Base-by-base conservation (phyloP, 2,888 invertebrate genomes). In the Orthonevra nobilis region DNA sequence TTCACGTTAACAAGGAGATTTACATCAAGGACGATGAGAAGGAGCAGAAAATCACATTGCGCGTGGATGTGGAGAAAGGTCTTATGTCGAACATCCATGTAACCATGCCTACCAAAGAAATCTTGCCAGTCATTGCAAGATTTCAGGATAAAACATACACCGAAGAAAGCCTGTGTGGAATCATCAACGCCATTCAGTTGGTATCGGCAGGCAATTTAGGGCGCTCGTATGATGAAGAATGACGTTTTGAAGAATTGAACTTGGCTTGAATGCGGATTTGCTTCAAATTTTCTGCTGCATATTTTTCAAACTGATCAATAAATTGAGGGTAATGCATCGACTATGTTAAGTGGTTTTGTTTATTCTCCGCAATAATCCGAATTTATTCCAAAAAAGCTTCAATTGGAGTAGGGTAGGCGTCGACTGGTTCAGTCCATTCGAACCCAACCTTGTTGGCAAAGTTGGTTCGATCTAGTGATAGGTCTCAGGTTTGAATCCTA, bases 1-100 rank as follows among this genome's bases (percentile, higher is more conserved):
- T 97, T 88, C 92, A 92, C 0, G 93, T 96, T 1, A 86, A 88
- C 68, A 89, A 89, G 54, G 87, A 88, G 14, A 70, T 89, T 6
- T 84, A 85, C 28, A 69, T 89, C 1, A 89, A 89, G 60, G 91
- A 91, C 54, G 88, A 90, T 17, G 90, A 90, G 85, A 87, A 83
- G 86, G 87, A 85, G 72, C 87, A 92, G 83, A 92, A 91, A 88
- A 90, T 91, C 1, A 90, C 92, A 83, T 90, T 91, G 82, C 92
- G 91, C 83, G 89, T 92, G 66, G 89, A 90, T 54, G 87, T 90
- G 19, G 89, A 90, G 19, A 87, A 87, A 69, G 74, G 81, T 17
- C 58, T 89, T 19, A 89, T 89, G 84, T 84, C 84, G 17, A 85
- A 86, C 20, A 89, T 89, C 26, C 81, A 68, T 10, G 82, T 89